Percentiles rank a stretch among this genome's conserved stretches.
Evolutionary conservation across 1,140 invertebrate genomes (phyloP).

Genomic region (Mesaphorura yosii): DNA sequence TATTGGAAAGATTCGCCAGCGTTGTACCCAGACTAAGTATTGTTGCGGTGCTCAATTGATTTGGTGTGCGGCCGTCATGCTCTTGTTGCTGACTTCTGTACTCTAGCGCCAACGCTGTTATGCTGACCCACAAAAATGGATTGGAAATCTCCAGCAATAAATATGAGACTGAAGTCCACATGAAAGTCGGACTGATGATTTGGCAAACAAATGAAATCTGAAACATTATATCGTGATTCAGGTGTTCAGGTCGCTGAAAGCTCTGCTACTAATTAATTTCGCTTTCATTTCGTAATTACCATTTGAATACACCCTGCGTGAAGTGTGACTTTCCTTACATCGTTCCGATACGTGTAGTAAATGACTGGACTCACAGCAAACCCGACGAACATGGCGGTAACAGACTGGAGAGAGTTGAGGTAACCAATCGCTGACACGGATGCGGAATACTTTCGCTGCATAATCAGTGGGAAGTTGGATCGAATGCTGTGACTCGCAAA

Average conservation of each 20-base stretch:
- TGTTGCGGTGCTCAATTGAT: constrained; percentile 17
- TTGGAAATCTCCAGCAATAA: constrained; percentile 19
- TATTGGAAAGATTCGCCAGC: constrained; percentile 21
- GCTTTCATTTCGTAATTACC: no score
- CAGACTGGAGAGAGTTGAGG: constrained; percentile 48
- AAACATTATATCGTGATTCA: constrained; percentile 1
- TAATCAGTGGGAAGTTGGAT: constrained; percentile 42
- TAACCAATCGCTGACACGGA: constrained; percentile 48
- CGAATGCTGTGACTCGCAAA: constrained; percentile 35
- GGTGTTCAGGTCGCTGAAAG: no score
- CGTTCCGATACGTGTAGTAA: not conserved
- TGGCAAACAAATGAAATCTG: constrained; percentile 19
- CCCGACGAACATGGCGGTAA: constrained; percentile 42
- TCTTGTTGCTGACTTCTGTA: no score
- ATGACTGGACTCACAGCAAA: constrained; percentile 34
- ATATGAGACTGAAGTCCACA: constrained; percentile 11
- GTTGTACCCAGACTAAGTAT: constrained; percentile 28
- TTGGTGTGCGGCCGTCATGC: no score
- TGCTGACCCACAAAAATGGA: constrained; percentile 27
- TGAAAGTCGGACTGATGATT: constrained; percentile 16
- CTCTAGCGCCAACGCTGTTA: constrained; percentile 21
- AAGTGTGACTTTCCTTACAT: constrained; percentile 15
- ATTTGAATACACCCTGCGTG: constrained; percentile 16
- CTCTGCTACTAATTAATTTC: no score
- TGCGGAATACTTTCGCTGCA: constrained; percentile 43